A percentile compares a stretch with the other conserved stretches of the same genome.
phyloP scores from a whole-genome alignment of 1,140 invertebrate genomes.

The Brachionus calyciflorus region DNA sequence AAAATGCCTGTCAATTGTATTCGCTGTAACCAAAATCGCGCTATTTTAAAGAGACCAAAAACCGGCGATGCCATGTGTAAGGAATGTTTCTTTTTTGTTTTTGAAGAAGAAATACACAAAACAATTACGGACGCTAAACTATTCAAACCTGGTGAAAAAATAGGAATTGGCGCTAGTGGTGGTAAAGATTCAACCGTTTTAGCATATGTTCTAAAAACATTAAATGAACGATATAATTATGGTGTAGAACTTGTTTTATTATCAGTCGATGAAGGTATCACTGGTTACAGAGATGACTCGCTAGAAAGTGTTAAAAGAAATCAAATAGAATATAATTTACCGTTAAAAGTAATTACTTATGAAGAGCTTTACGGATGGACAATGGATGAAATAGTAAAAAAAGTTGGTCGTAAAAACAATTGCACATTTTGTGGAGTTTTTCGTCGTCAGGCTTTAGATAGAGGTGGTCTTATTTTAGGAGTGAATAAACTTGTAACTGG shows the following conservation, averaged over 20 bases:
- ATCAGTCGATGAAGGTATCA: constrained; percentile 98
- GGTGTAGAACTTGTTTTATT: constrained; percentile 83
- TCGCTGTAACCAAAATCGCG: constrained; percentile 26
- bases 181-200: constrained; percentile 99
- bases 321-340: constrained; percentile 79
- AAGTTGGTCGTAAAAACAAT: constrained; percentile 94
- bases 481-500: constrained; percentile 92
- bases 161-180: constrained; percentile 92
- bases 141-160: constrained; percentile 79
- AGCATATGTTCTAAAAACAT: constrained; percentile 77
- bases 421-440: constrained; percentile 99
- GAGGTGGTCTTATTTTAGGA: constrained; percentile 78
- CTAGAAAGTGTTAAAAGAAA: constrained; percentile 94
- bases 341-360: constrained; percentile 92
- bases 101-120: constrained; percentile 92
- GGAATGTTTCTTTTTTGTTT: constrained; percentile 87
- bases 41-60: constrained; percentile 30
- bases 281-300: constrained; percentile 95
- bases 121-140: constrained; percentile 81
- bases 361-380: constrained; percentile 97
- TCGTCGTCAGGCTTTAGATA: constrained; percentile 87
- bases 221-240: constrained; percentile 89
- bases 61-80: constrained; percentile 78
- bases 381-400: constrained; percentile 95
- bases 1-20: constrained; percentile 45